Conservation (phyloP, 2,797 vertebrate species). For the Chelmon rostratus region DNA sequence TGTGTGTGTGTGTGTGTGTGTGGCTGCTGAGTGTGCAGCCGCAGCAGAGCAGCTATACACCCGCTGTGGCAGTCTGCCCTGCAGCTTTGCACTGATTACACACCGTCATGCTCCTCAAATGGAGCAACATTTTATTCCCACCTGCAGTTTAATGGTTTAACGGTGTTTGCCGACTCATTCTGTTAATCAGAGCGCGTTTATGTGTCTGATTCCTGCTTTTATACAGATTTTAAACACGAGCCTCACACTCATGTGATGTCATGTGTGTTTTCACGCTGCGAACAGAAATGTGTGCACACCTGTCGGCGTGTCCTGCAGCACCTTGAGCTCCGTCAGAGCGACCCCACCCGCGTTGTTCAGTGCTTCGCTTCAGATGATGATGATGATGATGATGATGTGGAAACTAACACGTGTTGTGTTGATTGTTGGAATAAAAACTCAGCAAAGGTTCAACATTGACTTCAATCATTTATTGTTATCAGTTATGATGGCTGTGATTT, state of each 20-base stretch:
- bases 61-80: constrained; percentile 73
- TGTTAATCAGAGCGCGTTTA: constrained; percentile 18
- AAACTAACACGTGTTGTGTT: neutral
- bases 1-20: too few relatives aligned
- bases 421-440: constrained; percentile 27
- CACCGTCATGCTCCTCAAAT: constrained; percentile 57
- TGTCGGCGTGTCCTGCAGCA: too few relatives aligned
- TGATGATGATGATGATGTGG: too few relatives aligned
- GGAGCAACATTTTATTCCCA: constrained; percentile 40
- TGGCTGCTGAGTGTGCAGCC: constrained; percentile 71
- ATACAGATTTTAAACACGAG: constrained; percentile 1
- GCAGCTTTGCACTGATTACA: constrained; percentile 71
- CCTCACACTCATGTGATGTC: constrained; percentile 10
- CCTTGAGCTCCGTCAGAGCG: constrained; percentile 32
- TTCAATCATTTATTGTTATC: constrained; percentile 68
- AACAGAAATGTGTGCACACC: too few relatives aligned
- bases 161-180: too few relatives aligned
- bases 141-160: constrained; percentile 45
- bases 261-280: constrained; percentile 48
- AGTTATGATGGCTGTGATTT: constrained; percentile 37
- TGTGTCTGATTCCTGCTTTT: neutral
- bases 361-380: constrained; percentile 18
- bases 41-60: constrained; percentile 77
- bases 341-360: constrained; percentile 37
- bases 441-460: constrained; percentile 19